Base-by-base conservation (phyloP, 2,113 vertebrate genomes). In the Leiothrix lutea region DNA sequence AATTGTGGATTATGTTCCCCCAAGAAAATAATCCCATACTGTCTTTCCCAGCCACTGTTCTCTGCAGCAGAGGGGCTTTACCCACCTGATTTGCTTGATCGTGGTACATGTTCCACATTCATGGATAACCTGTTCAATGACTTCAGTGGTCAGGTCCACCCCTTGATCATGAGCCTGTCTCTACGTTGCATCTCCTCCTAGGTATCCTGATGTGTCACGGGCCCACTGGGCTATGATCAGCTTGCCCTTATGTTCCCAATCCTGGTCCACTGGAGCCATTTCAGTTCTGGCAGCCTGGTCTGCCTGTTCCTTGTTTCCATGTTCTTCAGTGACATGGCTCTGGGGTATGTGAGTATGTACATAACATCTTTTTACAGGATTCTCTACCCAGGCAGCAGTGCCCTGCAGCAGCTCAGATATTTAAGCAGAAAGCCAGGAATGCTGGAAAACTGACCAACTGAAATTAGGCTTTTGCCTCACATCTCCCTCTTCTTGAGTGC, bases 121-220 rank as follows among this genome's bases (percentile, higher is more conserved):
- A 11, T 33, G 33, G 31, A 17, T 73, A 35, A 50, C 25, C 33
- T 64, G 22, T 45, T 48, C 64, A 20, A 1, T 45, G 44, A 5
- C 70, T 78, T 48, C 56, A 60, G 1, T 29, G 25, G 16, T 60
- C 74, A 77, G 44, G 22, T 40, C 35, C 16, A 29, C 33, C 6
- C 21, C 31, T 85, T 0, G 3, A 11, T 33, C 56, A n/a, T 0
- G 0, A 86, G 28, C 12, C 28, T 31, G 4, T 42, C 48, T 23
- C 13, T 23, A 8, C 7, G 0, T n/a, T 24, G 22, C 19, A 24
- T 60, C 33, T 54, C 40, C 48, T 73, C 13, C 25, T 33, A 12
- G 28, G 25, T 91, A 53, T 64, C 21, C 74, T 36, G 31, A 12
- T 47, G 53, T 66, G 35, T 51, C 45, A 8, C 7, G 3, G 24